Evolutionary conservation across 2,797 vertebrate species (phyloP).

Genomic region (Malacoctenus gilli): DNA sequence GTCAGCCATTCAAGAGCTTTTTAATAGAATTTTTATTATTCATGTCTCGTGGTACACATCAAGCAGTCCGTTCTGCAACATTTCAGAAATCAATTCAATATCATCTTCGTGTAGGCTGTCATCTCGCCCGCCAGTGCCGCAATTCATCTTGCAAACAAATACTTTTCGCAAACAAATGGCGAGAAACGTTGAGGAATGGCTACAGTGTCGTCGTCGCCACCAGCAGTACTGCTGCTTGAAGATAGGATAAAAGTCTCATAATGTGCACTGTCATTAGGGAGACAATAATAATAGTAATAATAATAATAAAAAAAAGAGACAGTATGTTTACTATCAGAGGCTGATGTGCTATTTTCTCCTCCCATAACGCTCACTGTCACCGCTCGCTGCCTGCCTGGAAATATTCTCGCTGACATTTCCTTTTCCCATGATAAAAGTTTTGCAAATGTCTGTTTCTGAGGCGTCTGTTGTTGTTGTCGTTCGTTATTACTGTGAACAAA

Average conservation of each 20-base stretch:
- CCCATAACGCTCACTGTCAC: conserved; percentile 53
- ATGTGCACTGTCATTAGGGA: conserved; percentile 70
- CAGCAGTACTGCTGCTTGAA: conserved; percentile 63
- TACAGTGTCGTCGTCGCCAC: conserved; percentile 70
- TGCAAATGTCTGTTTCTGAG: conserved; percentile 58
- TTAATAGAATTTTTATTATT: conserved; percentile 99
- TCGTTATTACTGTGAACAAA: conserved; percentile 78
- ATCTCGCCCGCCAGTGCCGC: conserved; percentile 80
- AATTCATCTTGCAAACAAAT: conserved; percentile 89
- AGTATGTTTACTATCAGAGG: conserved; percentile 67
- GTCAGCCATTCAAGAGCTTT: conserved; percentile 93
- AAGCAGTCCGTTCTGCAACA: conserved; percentile 89
- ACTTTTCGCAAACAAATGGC: conserved; percentile 84
- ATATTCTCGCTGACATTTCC: conserved; percentile 64
- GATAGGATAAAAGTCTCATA: conserved; percentile 72
- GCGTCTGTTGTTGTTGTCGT: conserved; percentile 46
- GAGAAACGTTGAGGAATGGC: conserved; percentile 67
- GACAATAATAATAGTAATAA: conserved; percentile 70
- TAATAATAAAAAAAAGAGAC: conserved; percentile 63
- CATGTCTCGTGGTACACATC: conserved; percentile 90
- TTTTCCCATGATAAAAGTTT: conserved; percentile 53
- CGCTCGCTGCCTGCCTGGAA: conserved; percentile 51
- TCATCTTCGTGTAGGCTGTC: conserved; percentile 90
- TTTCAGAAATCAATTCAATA: conserved; percentile 95
- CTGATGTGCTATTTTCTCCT: conserved; percentile 66